Evolutionary conservation across 1,140 invertebrate species (phyloP), one percentile per base, ranked within the genome.

Genomic region (Drosophila sturtevanti): DNA sequence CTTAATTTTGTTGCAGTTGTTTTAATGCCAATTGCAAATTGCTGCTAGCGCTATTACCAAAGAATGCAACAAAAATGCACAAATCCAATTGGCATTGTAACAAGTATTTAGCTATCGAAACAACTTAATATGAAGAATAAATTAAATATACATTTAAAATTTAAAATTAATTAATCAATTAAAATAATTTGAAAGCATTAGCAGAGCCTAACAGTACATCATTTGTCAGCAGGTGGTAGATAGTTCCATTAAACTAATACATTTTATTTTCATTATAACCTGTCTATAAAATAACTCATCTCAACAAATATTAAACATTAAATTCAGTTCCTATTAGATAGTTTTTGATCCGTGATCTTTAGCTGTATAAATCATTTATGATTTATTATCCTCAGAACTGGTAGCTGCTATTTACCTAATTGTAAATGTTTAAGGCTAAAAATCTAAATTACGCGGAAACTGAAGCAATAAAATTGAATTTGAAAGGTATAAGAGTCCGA

Each of bases 1-100:
- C 76, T 79, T 79, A 76, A 79, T 78, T 79, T 76, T 72, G 60
- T 79, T 60, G 71, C 60, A 76, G 54, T 78, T 52, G 75, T 63
- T 72, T 78, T 76, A 68, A 67, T 72, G 69, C 35, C 73, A 65
- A 72, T 63, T 51, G 62, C 24, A 62, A 72, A 73, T 76, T 68
- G 63, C 16, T 54, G 16, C 48, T 22, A 48, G 10, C 41, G 27
- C 48, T 37, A 60, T 60, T 69, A 52, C 14, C 22, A 67, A 68
- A 52, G 48, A 63, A 60, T 67, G 63, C 59, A 44, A 63, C 31
- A 22, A 48, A 37, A 63, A 27, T 54, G 37, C 21, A 12, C 14
- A 41, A 41, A 41, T 11, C 14, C 27, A 9, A 60, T 41, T 38
- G 34, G 58, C 35, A 38, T 16, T 60, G 22, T 16, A 60, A 60